Evolutionary conservation across 2,797 vertebrate species (phyloP), one percentile per base, ranked within the genome.

Genomic region (Urocyon cinereoargenteus): DNA sequence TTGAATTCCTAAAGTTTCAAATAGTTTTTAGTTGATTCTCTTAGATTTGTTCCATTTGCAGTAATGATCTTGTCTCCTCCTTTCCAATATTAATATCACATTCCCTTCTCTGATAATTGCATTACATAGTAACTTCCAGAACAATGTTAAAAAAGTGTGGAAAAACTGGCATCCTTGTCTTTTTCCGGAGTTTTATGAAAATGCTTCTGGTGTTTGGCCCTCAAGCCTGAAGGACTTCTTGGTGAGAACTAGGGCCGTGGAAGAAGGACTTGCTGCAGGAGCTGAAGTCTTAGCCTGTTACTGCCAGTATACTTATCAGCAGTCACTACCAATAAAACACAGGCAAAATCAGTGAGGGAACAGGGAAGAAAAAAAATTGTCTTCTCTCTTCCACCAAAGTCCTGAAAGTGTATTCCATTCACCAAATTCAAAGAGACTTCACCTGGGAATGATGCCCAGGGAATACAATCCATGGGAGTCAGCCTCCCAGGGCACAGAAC

Each of bases 11-110:
- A 57, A 66, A 36, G 82, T 86, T 86, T 95, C n/a, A 55, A 91
- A 70, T 79, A 51, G 36, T 51, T 90, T 82, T 83, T 75, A 73
- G 49, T 89, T 89, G 21, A 84, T 57, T 70, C 24, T 94, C 14
- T 85, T 49, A 85, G 51, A 61, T 88, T 88, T 72, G 40, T 18
- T 94, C 88, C 55, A 53, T 82, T 88, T 94, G n/a, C 45, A 26
- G 31, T 59, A 61, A 87, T 61, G 40, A 51, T 68, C 36, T 84
- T 90, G 40, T 72, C 51, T 85, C 62, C 13, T 57, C 61, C 26
- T 95, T 86, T 70, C 72, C 24, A 78, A 70, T 57, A 61, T n/a
- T 61, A 86, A 70, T 91, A 79, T 31, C 34, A 8, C 45, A 51
- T 70, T 86, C 70, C 15, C 73, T 89, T 89, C 45, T 88, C 64